phyloP scores from a whole-genome alignment of 2,888 invertebrate species.

The Sesia apiformis region DNA sequence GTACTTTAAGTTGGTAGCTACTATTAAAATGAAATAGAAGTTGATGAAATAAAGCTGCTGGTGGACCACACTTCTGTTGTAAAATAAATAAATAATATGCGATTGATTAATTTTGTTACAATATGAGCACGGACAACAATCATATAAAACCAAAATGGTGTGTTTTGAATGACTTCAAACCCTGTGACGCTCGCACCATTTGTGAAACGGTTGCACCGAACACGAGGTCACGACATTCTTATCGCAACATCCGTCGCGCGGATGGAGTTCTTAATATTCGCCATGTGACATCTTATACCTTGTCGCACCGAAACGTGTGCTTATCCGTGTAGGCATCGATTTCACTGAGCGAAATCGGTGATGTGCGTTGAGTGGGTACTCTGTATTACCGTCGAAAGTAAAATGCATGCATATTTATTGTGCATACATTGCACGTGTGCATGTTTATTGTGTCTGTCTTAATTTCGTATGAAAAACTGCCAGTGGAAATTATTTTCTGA shows the following conservation, averaged over 20 bases:
- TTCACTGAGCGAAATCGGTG: slow-evolving; percentile 24
- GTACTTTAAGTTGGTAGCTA: no score
- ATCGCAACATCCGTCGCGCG: slow-evolving; percentile 29
- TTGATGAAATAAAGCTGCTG: no score
- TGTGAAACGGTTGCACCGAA: neutral
- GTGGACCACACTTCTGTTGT: no score
- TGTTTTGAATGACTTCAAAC: no score
- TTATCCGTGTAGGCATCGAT: slow-evolving; percentile 25
- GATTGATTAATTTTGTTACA: no score
- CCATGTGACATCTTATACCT: slow-evolving; percentile 24
- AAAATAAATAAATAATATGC: no score
- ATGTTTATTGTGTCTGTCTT: no score
- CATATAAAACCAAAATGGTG: no score
- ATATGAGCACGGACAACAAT: no score
- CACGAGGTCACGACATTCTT: slow-evolving; percentile 15
- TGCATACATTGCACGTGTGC: neutral
- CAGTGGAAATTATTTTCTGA: no score
- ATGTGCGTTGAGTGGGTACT: neutral
- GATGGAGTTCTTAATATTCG: slow-evolving; percentile 41
- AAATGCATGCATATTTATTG: neutral
- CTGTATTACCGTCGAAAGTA: neutral
- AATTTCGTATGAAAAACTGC: no score
- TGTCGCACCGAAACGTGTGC: slow-evolving; percentile 22
- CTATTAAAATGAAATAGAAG: no score
- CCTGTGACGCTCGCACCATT: neutral